phyloP scores from a whole-genome alignment of 2,888 invertebrate species.

The Catocala sponsa region DNA sequence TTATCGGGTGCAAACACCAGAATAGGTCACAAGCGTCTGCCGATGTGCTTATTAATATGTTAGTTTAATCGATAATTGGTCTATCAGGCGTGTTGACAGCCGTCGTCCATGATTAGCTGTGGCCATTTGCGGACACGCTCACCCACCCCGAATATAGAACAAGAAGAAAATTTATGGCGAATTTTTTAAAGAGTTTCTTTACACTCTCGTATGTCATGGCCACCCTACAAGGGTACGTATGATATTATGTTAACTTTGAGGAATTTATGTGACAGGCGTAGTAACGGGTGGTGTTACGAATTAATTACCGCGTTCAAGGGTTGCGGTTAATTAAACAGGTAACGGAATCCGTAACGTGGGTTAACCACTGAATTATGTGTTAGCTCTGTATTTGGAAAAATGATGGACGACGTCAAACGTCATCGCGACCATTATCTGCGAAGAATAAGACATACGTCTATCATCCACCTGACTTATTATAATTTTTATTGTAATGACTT shows the following conservation, averaged over 20 bases:
- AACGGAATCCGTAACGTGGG: slow-evolving; percentile 56
- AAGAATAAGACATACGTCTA: too few relatives aligned
- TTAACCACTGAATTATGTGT: slow-evolving; percentile 46
- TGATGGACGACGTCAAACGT: background rate
- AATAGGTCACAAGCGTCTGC: too few relatives aligned
- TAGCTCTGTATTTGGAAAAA: slow-evolving; percentile 19
- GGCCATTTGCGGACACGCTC: too few relatives aligned
- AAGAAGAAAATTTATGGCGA: background rate
- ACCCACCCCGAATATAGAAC: too few relatives aligned
- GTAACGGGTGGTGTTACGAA: slow-evolving; percentile 74
- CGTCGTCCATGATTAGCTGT: too few relatives aligned
- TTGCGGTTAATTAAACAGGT: slow-evolving; percentile 75
- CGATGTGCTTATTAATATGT: too few relatives aligned
- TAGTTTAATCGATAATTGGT: background rate
- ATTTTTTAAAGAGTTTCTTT: background rate
- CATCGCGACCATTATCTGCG: too few relatives aligned
- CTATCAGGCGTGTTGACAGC: too few relatives aligned
- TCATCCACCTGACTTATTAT: too few relatives aligned
- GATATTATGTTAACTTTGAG: slow-evolving; percentile 72
- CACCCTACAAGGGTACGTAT: slow-evolving; percentile 49
- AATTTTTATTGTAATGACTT: too few relatives aligned
- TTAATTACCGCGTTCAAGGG: slow-evolving; percentile 76
- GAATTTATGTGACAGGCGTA: slow-evolving; percentile 81
- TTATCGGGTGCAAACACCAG: too few relatives aligned
- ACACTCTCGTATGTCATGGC: slow-evolving; percentile 26